These are phyloP conservation scores for Pipistrellus kuhlii DNA, from an alignment of 2,797 vertebrate species.

Conservation along the genomic window DNA sequence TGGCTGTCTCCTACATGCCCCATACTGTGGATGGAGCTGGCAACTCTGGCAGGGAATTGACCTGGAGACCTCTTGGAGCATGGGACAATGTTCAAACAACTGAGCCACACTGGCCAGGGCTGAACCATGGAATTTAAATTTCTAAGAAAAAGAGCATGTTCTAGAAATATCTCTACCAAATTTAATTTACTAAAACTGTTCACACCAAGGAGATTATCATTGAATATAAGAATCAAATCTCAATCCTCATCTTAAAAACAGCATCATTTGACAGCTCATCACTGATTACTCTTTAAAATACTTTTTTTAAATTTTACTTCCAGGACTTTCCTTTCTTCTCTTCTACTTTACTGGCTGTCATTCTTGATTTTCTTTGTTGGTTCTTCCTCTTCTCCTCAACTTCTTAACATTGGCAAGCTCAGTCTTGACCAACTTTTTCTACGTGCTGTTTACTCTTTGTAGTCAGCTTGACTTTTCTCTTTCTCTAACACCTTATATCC, in stretches of 20 bases:
- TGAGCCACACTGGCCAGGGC: not conserved
- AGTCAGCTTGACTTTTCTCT: constrained; percentile 2
- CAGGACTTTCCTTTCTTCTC: not conserved
- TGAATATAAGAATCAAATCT: constrained; percentile 6
- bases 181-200: not conserved
- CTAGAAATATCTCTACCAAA: constrained; percentile 14
- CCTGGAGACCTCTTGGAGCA: too few species aligned
- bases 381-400: not conserved
- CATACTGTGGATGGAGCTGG: too few species aligned
- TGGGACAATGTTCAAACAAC: too few species aligned
- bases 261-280: not conserved
- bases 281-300: not conserved
- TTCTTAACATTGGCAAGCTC: not conserved
- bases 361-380: not conserved
- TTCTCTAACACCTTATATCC: not conserved
- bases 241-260: not conserved
- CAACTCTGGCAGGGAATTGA: too few species aligned
- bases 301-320: not conserved
- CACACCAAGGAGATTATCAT: not conserved
- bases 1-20: too few species aligned
- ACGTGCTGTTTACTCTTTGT: not conserved
- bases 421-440: not conserved
- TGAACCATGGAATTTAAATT: constrained; percentile 19
- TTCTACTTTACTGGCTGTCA: not conserved
- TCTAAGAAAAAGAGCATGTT: not conserved